A percentile compares a stretch with the other conserved stretches of the same genome.
Conservation (phyloP, 2,113 vertebrate species). For the Pangasianodon hypophthalmus region DNA sequence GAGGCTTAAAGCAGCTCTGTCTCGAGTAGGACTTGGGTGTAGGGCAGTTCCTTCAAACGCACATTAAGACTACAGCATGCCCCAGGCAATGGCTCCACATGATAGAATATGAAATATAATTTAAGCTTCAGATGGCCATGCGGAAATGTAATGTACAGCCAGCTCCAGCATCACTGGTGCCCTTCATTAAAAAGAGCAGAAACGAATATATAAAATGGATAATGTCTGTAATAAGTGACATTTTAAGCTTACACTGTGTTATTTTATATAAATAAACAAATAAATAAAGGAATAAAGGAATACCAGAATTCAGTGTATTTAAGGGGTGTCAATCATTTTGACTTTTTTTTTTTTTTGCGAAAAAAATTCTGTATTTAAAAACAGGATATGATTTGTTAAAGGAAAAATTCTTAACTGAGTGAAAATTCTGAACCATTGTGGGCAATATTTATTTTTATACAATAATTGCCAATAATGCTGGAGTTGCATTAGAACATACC, state of each 20-base stretch:
- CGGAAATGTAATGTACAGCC: background rate
- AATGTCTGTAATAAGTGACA: background rate
- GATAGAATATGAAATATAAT: constrained; percentile 36
- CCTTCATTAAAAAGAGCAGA: background rate
- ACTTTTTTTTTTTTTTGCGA: background rate
- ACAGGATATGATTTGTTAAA: background rate
- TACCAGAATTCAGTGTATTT: no score
- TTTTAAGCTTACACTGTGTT: background rate
- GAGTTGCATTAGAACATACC: background rate
- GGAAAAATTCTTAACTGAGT: background rate
- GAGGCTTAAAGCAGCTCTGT: background rate
- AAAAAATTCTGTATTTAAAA: background rate
- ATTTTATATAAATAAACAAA: background rate
- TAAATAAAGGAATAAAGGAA: background rate
- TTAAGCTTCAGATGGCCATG: constrained; percentile 40
- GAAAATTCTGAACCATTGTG: background rate
- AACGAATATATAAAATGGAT: background rate
- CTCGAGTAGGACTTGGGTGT: constrained; percentile 21
- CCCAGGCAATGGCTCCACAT: constrained; percentile 1
- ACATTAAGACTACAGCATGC: constrained; percentile 37
- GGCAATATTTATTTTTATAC: background rate
- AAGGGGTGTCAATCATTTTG: background rate
- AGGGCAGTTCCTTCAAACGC: constrained; percentile 43
- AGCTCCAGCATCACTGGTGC: background rate
- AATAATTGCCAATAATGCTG: background rate